phyloP scores from a whole-genome alignment of 2,888 invertebrate genomes.

The Gari tellinella region DNA sequence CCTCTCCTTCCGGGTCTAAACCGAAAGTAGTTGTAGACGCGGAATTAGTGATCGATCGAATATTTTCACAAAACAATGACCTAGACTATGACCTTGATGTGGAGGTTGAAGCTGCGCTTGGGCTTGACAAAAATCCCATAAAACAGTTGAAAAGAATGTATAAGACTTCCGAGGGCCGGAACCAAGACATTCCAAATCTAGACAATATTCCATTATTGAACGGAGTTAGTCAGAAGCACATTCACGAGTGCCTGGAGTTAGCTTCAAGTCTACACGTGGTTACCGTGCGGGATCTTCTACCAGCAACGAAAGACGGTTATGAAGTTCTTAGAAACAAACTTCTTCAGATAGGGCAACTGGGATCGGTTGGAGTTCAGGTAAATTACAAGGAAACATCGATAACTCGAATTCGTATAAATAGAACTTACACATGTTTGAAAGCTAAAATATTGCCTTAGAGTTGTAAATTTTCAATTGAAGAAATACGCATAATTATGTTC shows the following conservation, averaged over 20 bases:
- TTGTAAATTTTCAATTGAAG: too few species aligned
- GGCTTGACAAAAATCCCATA: constrained; percentile 66
- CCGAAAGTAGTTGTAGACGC: constrained; percentile 65
- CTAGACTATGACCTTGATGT: constrained; percentile 48
- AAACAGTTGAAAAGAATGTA: constrained; percentile 42
- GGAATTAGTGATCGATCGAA: constrained; percentile 71
- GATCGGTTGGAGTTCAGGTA: constrained; percentile 75
- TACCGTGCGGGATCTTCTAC: constrained; percentile 72
- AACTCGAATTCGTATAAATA: too few species aligned
- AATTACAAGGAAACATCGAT: too few species aligned
- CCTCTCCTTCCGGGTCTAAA: constrained; percentile 47
- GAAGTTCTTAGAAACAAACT: constrained; percentile 67
- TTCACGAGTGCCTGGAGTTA: constrained; percentile 70
- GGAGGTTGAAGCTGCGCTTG: constrained; percentile 56
- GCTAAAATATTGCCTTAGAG: background rate
- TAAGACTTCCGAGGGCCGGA: constrained; percentile 2
- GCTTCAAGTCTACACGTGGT: constrained; percentile 67
- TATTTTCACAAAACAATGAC: constrained; percentile 63
- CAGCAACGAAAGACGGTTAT: constrained; percentile 69
- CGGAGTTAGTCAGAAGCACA: constrained; percentile 73
- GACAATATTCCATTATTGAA: constrained; percentile 60
- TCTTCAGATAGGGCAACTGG: constrained; percentile 71
- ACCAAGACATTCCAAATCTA: constrained; percentile 42
- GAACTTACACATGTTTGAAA: background rate
- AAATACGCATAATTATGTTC: too few species aligned